phyloP scores from a whole-genome alignment of 1,140 invertebrate genomes.

The Glomeris maerens region DNA sequence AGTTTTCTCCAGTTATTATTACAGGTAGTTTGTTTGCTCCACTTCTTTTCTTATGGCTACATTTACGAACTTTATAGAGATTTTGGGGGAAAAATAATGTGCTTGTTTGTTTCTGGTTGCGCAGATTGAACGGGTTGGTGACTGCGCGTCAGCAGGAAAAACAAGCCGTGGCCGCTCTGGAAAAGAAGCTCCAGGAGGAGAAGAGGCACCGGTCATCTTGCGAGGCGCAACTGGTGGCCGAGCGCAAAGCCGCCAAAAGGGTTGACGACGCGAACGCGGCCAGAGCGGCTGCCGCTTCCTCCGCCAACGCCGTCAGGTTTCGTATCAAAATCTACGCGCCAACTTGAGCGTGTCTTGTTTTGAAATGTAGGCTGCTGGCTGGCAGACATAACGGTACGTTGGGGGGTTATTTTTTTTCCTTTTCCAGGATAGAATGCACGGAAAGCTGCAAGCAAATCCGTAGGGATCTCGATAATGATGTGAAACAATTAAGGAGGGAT shows the following conservation, averaged over 20 bases:
- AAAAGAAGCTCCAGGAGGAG: slow-evolving; percentile 72
- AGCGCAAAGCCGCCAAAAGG: slow-evolving; percentile 55
- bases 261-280: no score
- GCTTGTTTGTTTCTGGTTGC: slow-evolving; percentile 17
- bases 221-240: slow-evolving; percentile 60
- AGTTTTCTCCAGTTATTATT: no score
- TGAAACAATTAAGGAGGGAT: slow-evolving; percentile 54
- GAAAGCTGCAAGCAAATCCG: slow-evolving; percentile 57
- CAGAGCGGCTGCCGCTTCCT: no score
- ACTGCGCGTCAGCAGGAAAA: slow-evolving; percentile 60
- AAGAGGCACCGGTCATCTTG: slow-evolving; percentile 51
- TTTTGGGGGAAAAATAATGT: neutral
- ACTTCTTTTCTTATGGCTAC: neutral
- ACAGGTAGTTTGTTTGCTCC: neutral
- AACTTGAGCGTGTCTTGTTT: neutral
- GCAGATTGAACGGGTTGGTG: slow-evolving; percentile 52
- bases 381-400: no score
- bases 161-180: slow-evolving; percentile 52
- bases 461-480: slow-evolving; percentile 60
- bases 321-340: neutral
- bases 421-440: slow-evolving; percentile 48
- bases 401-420: no score
- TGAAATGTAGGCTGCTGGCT: neutral
- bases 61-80: neutral
- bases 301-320: no score